phyloP scores from a whole-genome alignment of 1,140 invertebrate genomes.

The Antheraea mylitta region DNA sequence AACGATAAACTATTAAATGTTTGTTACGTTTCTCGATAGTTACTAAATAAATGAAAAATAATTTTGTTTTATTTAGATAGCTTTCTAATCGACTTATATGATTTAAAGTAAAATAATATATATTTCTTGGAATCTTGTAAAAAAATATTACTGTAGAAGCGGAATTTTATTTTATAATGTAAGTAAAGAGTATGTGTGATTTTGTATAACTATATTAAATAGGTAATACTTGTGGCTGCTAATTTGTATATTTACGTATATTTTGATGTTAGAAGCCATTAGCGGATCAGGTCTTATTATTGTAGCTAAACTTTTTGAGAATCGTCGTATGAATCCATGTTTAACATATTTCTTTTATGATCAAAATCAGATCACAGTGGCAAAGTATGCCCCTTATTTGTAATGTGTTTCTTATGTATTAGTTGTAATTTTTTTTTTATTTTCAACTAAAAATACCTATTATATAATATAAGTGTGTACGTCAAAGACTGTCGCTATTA shows the following conservation, averaged over 20 bases:
- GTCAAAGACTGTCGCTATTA: conserved; percentile 13
- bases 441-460: background rate
- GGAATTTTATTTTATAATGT: background rate
- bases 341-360: no score
- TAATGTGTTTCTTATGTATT: background rate
- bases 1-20: background rate
- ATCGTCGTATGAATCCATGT: no score
- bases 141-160: background rate
- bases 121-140: background rate
- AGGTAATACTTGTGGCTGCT: background rate
- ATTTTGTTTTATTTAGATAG: background rate
- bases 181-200: no score
- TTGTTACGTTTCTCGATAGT: background rate
- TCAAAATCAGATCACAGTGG: no score
- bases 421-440: background rate
- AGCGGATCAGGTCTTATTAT: background rate
- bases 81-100: background rate
- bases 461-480: background rate
- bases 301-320: background rate
- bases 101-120: background rate
- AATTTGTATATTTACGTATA: background rate
- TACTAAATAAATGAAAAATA: no score
- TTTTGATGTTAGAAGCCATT: background rate
- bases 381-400: no score
- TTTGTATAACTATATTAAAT: no score